Evolutionary conservation across 2,888 invertebrate species (phyloP).

Genomic region (Andrena marginata): DNA sequence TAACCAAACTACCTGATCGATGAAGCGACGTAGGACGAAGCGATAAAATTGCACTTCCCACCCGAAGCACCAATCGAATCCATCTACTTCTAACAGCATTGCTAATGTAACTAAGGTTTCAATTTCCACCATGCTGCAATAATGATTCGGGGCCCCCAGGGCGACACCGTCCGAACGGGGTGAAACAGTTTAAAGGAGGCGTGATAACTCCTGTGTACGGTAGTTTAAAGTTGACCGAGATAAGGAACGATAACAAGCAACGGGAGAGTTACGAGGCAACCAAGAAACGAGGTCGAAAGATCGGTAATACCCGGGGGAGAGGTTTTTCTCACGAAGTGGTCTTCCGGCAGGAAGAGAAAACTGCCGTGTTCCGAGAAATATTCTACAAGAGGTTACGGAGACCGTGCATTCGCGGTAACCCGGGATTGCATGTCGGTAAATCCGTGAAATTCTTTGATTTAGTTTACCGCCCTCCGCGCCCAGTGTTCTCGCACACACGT

Average conservation of each 20-base stretch:
- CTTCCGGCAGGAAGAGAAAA: slow-evolving; percentile 58
- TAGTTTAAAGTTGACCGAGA: slow-evolving; percentile 73
- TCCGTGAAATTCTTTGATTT: slow-evolving; percentile 77
- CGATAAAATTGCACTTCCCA: too few species aligned
- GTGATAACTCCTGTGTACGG: slow-evolving; percentile 68
- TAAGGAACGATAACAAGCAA: slow-evolving; percentile 72
- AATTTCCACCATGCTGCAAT: slow-evolving; percentile 20
- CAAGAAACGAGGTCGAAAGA: slow-evolving; percentile 72
- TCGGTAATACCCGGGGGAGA: slow-evolving; percentile 72
- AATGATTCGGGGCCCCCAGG: slow-evolving; percentile 27
- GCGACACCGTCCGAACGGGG: slow-evolving; percentile 42
- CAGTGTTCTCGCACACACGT: slow-evolving; percentile 7
- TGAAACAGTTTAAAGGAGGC: slow-evolving; percentile 51
- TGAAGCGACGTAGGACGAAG: too few species aligned
- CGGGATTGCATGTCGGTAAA: slow-evolving; percentile 75
- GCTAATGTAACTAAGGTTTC: slow-evolving; percentile 12
- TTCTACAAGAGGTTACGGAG: slow-evolving; percentile 65
- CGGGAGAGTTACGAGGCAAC: slow-evolving; percentile 67
- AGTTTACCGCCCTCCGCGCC: slow-evolving; percentile 64
- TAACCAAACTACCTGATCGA: too few species aligned
- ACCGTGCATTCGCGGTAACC: slow-evolving; percentile 68
- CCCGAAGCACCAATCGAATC: not conserved
- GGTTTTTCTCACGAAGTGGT: slow-evolving; percentile 68
- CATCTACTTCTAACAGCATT: not conserved
- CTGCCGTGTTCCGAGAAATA: slow-evolving; percentile 64